Conservation (phyloP, 2,797 vertebrate species). For the Betta splendens region DNA sequence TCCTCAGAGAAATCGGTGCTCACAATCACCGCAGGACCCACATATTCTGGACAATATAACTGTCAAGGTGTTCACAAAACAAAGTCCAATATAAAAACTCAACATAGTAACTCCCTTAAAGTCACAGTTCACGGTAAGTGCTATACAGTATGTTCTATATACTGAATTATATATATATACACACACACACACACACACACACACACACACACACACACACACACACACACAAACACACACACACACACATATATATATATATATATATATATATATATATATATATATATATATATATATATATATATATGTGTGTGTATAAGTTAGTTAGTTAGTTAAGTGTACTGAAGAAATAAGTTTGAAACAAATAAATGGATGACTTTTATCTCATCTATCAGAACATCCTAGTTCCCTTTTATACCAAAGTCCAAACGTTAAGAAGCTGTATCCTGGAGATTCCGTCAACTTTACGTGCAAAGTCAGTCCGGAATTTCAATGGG, state of each 20-base stretch:
- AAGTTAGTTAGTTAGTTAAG: too few species aligned
- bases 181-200: too few species aligned
- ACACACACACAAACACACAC: too few species aligned
- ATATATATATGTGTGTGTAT: too few species aligned
- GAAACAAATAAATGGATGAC: background rate
- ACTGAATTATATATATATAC: too few species aligned
- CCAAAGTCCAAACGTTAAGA: background rate
- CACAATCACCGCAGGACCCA: constrained; percentile 14
- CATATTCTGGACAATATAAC: constrained; percentile 30
- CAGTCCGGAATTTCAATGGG: constrained; percentile 12
- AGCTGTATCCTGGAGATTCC: constrained; percentile 42
- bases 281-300: too few species aligned
- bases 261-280: too few species aligned
- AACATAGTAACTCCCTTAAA: accelerated
- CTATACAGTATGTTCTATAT: background rate
- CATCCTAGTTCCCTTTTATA: constrained; percentile 13
- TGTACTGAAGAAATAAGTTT: too few species aligned
- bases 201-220: too few species aligned
- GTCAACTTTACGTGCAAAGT: constrained; percentile 36
- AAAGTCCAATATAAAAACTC: background rate
- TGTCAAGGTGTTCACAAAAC: constrained; percentile 56
- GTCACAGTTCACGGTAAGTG: constrained; percentile 53
- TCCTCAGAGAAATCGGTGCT: constrained; percentile 9
- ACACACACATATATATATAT: too few species aligned
- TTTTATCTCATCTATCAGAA: constrained; percentile 20